Percentiles rank a stretch among this genome's conserved stretches.
These are phyloP conservation scores for Montipora sp. DNA, from an alignment of 64 coral and sea anemone genomes.

Conservation along the genomic window DNA sequence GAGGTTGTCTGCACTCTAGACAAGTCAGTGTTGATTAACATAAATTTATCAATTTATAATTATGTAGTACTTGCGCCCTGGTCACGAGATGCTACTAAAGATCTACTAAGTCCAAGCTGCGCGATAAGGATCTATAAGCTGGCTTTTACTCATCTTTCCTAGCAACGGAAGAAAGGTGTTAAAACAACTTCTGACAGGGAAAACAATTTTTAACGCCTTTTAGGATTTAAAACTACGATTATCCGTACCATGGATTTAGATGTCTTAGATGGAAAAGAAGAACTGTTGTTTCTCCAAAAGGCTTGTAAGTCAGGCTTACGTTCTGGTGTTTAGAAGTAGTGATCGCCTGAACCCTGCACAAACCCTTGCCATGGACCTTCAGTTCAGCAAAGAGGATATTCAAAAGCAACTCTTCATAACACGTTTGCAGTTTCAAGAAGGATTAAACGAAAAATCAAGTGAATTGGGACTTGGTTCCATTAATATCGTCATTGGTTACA, in stretches of 20 bases:
- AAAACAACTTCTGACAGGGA: background rate
- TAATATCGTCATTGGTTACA: conserved; percentile 8
- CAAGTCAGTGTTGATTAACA: background rate
- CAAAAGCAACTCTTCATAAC: background rate
- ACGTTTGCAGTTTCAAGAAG: conserved; percentile 1
- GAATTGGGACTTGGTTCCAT: conserved; percentile 10
- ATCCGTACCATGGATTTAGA: conserved; percentile 5
- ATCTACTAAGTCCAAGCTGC: background rate
- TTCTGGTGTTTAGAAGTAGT: conserved; percentile 9
- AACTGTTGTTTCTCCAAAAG: conserved; percentile 6
- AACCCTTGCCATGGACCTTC: conserved; percentile 13
- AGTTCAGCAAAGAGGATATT: background rate
- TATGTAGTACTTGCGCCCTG: background rate
- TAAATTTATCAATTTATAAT: background rate
- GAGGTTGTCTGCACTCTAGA: background rate
- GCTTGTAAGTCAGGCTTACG: conserved; percentile 8
- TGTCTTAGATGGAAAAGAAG: conserved; percentile 7
- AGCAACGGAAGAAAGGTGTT: background rate
- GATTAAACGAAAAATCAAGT: background rate
- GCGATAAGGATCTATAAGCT: background rate
- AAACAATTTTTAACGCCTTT: background rate
- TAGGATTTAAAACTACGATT: background rate
- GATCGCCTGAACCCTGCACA: background rate
- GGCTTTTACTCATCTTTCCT: background rate
- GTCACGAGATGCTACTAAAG: background rate